phyloP scores from a whole-genome alignment of 2,797 vertebrate genomes.

The Cetoscarus ocellatus region DNA sequence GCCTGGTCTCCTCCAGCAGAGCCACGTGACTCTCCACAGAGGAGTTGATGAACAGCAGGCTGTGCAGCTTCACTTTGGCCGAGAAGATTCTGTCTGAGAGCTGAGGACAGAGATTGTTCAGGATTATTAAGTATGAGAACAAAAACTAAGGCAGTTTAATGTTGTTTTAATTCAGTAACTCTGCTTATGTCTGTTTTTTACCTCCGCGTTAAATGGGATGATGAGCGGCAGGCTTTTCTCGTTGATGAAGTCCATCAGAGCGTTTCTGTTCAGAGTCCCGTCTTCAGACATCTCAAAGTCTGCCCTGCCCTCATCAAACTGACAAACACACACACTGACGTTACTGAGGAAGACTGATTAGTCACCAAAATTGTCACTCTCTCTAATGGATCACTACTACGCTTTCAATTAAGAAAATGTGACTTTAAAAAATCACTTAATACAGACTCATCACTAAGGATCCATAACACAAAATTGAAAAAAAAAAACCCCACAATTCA shows the following conservation, averaged over 20 bases:
- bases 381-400: too few species aligned
- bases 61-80: slow-evolving; percentile 87
- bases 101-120: slow-evolving; percentile 62
- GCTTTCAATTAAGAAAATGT: too few species aligned
- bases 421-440: too few species aligned
- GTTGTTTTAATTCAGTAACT: not conserved
- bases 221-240: slow-evolving; percentile 89
- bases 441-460: too few species aligned
- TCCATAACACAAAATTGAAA: too few species aligned
- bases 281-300: slow-evolving; percentile 83
- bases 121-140: too few species aligned
- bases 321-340: slow-evolving; percentile 29
- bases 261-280: slow-evolving; percentile 73
- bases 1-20: slow-evolving; percentile 68
- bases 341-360: not conserved
- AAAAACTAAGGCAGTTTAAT: slow-evolving; percentile 22
- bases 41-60: slow-evolving; percentile 92
- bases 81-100: slow-evolving; percentile 87
- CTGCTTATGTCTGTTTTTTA: slow-evolving; percentile 49
- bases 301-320: slow-evolving; percentile 90
- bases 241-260: slow-evolving; percentile 84
- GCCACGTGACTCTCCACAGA: slow-evolving; percentile 74
- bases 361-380: too few species aligned
- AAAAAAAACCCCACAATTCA: too few species aligned
- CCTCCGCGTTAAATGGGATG: slow-evolving; percentile 87